Evolutionary conservation across 2,113 vertebrate species (phyloP), one percentile per base, ranked within the genome.

Genomic region (Hippolais icterina): DNA sequence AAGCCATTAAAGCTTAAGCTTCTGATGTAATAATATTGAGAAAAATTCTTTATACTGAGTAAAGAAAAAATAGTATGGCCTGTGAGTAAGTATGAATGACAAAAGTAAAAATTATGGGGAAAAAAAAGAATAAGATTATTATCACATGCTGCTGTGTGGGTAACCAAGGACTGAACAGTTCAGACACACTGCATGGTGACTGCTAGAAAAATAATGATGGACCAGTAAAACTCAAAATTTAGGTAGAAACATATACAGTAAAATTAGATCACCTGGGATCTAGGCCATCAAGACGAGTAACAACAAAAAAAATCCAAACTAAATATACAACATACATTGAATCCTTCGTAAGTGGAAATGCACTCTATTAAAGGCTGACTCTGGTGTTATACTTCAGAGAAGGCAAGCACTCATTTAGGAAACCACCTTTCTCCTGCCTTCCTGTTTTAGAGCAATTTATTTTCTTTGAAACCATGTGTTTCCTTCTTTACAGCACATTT

Each of bases 401-500:
- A 92, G 52, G 85, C 56, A 93, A 75, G 59, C 56, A 89, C n/a
- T 93, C 92, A 78, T 83, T 96, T 94, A 94, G 35, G 88, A 96
- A 97, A 97, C 76, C 93, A 90, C 93, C 68, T 29, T 86, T 93
- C 90, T 89, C 93, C 80, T 95, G 79, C 64, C 76, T 95, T 96
- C 93, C 88, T 93, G 83, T 65, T 90, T 93, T 13, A 92, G 41
- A 81, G 52, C 61, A 92, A 94, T 96, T 93, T 93, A 86, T 92
- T 92, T 96, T 46, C 69, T 95, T 74, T 86, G 76, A 95, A 94
- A 92, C 60, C 10, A 42, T 50, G 87, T 66, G 49, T 85, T 93
- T 59, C 83, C 74, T 94, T 91, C 88, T 2, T 80, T 66, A 89
- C 50, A 83, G 61, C 0, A 1, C 63, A 78, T 95, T 83, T 90